Conservation (phyloP, 2,797 vertebrate species). For the Anas bernieri region DNA sequence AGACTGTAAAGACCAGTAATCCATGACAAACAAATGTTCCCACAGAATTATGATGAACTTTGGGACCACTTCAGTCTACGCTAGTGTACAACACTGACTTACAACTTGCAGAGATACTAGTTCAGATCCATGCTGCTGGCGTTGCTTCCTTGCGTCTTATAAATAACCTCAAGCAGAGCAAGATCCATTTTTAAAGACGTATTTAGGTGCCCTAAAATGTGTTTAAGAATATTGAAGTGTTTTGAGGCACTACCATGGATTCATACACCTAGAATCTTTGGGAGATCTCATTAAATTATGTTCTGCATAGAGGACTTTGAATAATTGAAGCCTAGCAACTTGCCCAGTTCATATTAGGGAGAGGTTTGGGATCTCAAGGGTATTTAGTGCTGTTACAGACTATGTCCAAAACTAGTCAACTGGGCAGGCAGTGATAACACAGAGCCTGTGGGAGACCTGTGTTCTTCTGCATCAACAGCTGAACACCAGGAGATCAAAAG, state of each 20-base stretch:
- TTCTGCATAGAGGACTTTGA: neutral
- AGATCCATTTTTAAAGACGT: neutral
- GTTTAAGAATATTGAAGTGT: neutral
- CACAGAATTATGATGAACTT: neutral
- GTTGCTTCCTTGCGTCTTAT: neutral
- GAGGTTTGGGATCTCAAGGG: neutral
- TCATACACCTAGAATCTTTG: neutral
- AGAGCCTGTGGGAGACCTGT: neutral
- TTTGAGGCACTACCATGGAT: neutral
- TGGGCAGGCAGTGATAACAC: neutral
- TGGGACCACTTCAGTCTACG: neutral
- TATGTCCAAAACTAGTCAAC: neutral
- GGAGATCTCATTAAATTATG: neutral
- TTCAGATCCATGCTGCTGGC: rapidly evolving
- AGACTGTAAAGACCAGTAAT: rapidly evolving
- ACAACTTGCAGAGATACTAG: neutral
- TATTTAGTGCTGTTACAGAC: rapidly evolving
- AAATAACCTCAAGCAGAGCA: neutral
- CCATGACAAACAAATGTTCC: neutral
- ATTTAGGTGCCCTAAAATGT: neutral
- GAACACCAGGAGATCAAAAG: neutral
- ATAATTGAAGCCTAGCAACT: neutral
- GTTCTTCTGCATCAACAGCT: neutral
- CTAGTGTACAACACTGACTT: neutral
- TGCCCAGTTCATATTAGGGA: neutral